Base-by-base conservation (phyloP, 2,888 invertebrate species). In the Thelaira solivaga region DNA sequence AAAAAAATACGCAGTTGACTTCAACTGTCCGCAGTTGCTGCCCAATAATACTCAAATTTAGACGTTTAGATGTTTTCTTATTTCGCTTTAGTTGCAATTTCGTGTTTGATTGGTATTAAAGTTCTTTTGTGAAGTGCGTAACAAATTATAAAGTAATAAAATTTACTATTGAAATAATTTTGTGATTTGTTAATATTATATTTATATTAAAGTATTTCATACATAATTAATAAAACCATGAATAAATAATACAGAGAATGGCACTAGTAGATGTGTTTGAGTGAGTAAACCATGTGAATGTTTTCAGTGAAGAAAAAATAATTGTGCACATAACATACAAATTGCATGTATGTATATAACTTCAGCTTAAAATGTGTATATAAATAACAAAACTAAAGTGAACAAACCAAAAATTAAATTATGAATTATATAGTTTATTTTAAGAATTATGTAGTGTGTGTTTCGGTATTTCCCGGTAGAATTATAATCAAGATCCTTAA, bases 11-110 rank as follows among this genome's bases (percentile, higher is more conserved):
- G 4, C 8, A 16, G 62, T 8, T n/a, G 3, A 26, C 7, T 3
- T 16, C 5, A 36, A 61, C 31, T 24, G 57, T 16, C n/a, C 41
- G 41, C 65, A 59, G 76, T 47, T 1, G 34, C 71, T 2, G 65
- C 31, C 18, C 16, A 31, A 10, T 41, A 20, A 10, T 20, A 76
- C 76, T 72, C 64, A 65, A 43, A 31, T n/a, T 22, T 1, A 16
- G 49, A 43, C 34, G 22, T 22, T 20, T 11, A 34, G 20, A 34
- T 55, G 5, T 59, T 76, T 72, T 71, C 3, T 11, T 26, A 11
- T 34, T 76, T 69, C 64, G 57, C 39, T 76, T 76, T 76, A 65
- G 64, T 76, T 53, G 22, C 34, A 53, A 43, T 65, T 76, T 76
- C 59, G 71, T 26, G 53, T 71, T 76, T 34, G 57, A 5, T 62